Evolutionary conservation across 1,140 invertebrate species (phyloP).

Genomic region (Brachionus asplanchnoidis): DNA sequence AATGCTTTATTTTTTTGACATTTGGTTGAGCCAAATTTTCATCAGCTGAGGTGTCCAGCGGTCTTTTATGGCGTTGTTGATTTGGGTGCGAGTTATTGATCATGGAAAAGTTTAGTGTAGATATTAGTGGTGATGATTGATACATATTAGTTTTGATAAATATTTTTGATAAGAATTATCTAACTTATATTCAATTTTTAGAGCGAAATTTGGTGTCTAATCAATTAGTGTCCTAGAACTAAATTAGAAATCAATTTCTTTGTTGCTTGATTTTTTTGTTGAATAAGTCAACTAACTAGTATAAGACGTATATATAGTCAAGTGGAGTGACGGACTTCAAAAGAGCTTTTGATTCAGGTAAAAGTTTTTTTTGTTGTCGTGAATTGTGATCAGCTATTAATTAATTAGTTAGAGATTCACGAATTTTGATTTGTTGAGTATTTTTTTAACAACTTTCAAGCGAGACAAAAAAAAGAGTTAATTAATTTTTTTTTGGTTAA

Average conservation of each 20-base stretch:
- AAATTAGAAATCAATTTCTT: slow-evolving; percentile 31
- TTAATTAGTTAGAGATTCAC: neutral
- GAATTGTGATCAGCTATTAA: slow-evolving; percentile 32
- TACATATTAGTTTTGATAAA: slow-evolving; percentile 8
- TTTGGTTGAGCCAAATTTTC: neutral
- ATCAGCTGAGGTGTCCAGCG: neutral
- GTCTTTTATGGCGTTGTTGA: neutral
- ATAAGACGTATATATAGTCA: neutral
- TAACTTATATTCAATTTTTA: slow-evolving; percentile 16
- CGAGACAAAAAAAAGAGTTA: neutral
- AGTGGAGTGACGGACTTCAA: neutral
- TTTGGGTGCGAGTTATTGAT: neutral
- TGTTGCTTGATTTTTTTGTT: slow-evolving; percentile 19
- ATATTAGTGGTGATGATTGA: neutral
- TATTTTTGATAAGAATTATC: slow-evolving; percentile 31
- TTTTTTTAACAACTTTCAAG: neutral
- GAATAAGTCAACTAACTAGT: slow-evolving; percentile 22
- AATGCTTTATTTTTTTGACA: neutral
- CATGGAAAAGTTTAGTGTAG: neutral
- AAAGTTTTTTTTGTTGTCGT: neutral
- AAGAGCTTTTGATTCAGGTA: neutral
- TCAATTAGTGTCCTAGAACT: slow-evolving; percentile 36
- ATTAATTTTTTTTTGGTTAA: neutral
- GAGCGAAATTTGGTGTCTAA: slow-evolving; percentile 11
- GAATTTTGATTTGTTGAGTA: slow-evolving; percentile 30